Conservation (phyloP, 1,140 invertebrate species). For the Achatina immaculata region DNA sequence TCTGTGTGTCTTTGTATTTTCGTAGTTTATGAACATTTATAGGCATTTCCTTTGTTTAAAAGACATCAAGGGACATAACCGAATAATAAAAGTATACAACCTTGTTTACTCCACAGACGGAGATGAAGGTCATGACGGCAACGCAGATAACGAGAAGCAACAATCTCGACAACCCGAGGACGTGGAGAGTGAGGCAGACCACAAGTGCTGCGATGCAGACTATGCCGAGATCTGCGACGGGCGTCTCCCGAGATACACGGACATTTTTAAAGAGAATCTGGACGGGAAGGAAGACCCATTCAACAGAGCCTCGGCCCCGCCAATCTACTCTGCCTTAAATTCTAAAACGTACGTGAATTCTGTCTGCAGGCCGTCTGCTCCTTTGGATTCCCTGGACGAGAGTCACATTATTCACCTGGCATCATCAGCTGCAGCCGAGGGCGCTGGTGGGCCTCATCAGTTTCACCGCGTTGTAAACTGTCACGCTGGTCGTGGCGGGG, state of each 20-base stretch:
- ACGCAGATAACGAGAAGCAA: conserved; percentile 19
- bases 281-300: conserved; percentile 36
- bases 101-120: conserved; percentile 32
- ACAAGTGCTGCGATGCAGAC: conserved; percentile 40
- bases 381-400: neutral
- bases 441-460: neutral
- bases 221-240: conserved; percentile 47
- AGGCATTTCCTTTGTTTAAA: too few species aligned
- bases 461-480: too few species aligned
- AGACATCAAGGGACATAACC: too few species aligned
- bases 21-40: too few species aligned
- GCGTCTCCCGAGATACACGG: conserved; percentile 45
- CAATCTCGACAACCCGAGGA: neutral
- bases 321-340: conserved; percentile 22
- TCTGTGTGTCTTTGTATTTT: too few species aligned
- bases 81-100: too few species aligned
- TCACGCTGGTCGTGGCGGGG: neutral
- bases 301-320: conserved; percentile 43
- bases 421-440: neutral
- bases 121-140: conserved; percentile 31
- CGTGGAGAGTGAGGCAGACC: conserved; percentile 25
- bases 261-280: conserved; percentile 40
- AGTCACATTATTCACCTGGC: neutral
- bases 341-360: neutral
- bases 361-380: neutral